Evolutionary conservation across 2,888 invertebrate species (phyloP), one percentile per base, ranked within the genome.

Genomic region (Drosophila lutescens): DNA sequence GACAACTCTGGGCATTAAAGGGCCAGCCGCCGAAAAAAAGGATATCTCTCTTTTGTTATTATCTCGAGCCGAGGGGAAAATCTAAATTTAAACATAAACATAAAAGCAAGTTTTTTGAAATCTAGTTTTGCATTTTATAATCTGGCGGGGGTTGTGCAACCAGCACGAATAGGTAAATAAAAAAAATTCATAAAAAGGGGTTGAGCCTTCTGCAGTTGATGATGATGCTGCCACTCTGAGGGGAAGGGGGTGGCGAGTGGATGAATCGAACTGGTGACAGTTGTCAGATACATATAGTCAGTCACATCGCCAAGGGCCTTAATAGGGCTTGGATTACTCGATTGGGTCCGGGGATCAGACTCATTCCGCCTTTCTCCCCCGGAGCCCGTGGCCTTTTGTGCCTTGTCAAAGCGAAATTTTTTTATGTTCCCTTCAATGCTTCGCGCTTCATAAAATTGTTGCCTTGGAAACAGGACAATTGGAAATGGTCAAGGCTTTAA

Each of bases 121-220:
- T 83, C 82, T 88, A 87, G 83, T 88, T 83, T 82, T 76, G 83
- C 79, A 83, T 83, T 85, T 81, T 69, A 79, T 85, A 84, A 82
- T 86, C 79, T 77, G 79, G 74, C 66, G 68, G 68, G 66, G 66
- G 68, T 66, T 54, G 66, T 34, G 53, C 54, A 65, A 65, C 50
- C 50, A 65, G 44, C 43, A n/a, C 30, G 44, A 38, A 20, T 32
- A 23, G n/a, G 23, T 32, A 32, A 20, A 41, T 26, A 55, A 34
- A 41, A 34, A 34, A 13, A 10, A 30, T n/a, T n/a, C 32, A 43
- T 1, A 32, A 30, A 50, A 55, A 53, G 69, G 66, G 87, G 79
- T 78, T 78, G 78, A 23, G 56, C 69, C 15, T 36, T 20, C 58
- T 47, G 26, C 60, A 47, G 47, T 56, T 74, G 72, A 55, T 84